phyloP scores from a whole-genome alignment of 2,888 invertebrate species.

The Apamea monoglypha region DNA sequence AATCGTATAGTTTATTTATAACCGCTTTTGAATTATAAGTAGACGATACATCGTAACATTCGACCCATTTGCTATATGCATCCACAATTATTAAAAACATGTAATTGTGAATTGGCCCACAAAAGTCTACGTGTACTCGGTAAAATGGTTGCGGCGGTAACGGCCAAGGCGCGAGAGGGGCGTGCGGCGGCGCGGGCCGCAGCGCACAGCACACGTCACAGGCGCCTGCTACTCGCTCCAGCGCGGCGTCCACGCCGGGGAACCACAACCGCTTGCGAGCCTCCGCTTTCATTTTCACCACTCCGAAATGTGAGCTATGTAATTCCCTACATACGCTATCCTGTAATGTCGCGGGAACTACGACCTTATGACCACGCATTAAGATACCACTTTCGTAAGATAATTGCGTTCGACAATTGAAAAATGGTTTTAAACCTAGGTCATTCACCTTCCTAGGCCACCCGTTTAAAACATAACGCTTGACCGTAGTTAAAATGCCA shows the following conservation, averaged over 20 bases:
- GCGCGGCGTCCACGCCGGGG: slow-evolving; percentile 50
- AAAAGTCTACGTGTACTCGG: slow-evolving; percentile 62
- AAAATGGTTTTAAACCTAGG: background rate
- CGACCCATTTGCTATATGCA: background rate
- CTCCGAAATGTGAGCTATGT: slow-evolving; percentile 32
- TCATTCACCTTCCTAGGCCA: slow-evolving; percentile 34
- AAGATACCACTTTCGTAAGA: slow-evolving; percentile 12
- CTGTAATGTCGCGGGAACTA: slow-evolving; percentile 5
- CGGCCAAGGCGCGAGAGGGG: slow-evolving; percentile 45
- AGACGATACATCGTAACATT: slow-evolving; percentile 1
- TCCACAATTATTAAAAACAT: background rate
- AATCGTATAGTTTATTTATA: no score
- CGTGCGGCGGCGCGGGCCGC: slow-evolving; percentile 42
- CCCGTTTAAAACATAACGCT: slow-evolving; percentile 19
- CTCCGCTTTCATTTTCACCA: slow-evolving; percentile 52
- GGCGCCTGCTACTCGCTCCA: slow-evolving; percentile 36
- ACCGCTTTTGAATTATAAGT: no score
- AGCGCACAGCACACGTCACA: background rate
- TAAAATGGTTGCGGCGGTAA: slow-evolving; percentile 50
- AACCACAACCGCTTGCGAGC: slow-evolving; percentile 59
- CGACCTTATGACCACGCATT: slow-evolving; percentile 27
- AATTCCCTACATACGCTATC: slow-evolving; percentile 13
- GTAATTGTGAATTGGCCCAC: slow-evolving; percentile 46
- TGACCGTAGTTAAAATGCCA: no score
- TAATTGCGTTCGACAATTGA: slow-evolving; percentile 13